phyloP scores from a whole-genome alignment of 2,888 invertebrate species.

The Anagyrus pseudococci region DNA sequence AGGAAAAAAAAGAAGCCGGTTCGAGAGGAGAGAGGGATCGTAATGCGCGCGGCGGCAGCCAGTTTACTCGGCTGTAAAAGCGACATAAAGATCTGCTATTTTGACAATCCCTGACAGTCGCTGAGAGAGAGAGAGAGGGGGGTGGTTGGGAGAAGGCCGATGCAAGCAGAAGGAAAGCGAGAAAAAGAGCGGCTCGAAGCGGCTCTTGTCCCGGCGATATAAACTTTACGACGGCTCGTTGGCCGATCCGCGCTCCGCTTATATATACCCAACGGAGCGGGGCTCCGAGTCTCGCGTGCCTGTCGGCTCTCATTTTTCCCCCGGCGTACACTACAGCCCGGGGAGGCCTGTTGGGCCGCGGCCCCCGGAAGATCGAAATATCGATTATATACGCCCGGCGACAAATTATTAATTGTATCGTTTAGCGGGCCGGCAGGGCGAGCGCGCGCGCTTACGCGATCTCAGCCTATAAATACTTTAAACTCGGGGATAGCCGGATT shows the following conservation, averaged over 20 bases:
- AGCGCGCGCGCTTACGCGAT: neutral
- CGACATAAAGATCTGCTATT: slow-evolving; percentile 60
- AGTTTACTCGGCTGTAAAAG: slow-evolving; percentile 48
- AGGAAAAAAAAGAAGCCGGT: neutral
- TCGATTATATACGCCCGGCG: slow-evolving; percentile 8
- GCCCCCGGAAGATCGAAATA: slow-evolving; percentile 14
- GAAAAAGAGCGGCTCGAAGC: no score
- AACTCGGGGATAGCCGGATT: neutral
- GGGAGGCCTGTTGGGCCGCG: slow-evolving; percentile 11
- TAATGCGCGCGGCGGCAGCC: slow-evolving; percentile 40
- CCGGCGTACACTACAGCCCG: no score
- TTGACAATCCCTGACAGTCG: slow-evolving; percentile 53
- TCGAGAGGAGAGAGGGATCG: slow-evolving; percentile 46
- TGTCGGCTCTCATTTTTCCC: neutral
- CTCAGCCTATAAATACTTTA: slow-evolving; percentile 17
- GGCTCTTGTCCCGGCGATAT: slow-evolving; percentile 44
- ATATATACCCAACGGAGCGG: neutral
- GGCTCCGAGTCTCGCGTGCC: slow-evolving; percentile 29
- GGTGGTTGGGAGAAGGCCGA: slow-evolving; percentile 16
- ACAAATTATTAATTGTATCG: slow-evolving; percentile 33
- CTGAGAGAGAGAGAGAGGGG: slow-evolving; percentile 18
- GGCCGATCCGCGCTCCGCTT: slow-evolving; percentile 38
- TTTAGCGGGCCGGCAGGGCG: slow-evolving; percentile 2
- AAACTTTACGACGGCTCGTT: slow-evolving; percentile 57
- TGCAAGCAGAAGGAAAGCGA: neutral